A percentile compares a stretch with the other conserved stretches of the same genome.
These are phyloP conservation scores for Acanthopleura granulata DNA, from an alignment of 2,888 invertebrate species.

Conservation along the genomic window DNA sequence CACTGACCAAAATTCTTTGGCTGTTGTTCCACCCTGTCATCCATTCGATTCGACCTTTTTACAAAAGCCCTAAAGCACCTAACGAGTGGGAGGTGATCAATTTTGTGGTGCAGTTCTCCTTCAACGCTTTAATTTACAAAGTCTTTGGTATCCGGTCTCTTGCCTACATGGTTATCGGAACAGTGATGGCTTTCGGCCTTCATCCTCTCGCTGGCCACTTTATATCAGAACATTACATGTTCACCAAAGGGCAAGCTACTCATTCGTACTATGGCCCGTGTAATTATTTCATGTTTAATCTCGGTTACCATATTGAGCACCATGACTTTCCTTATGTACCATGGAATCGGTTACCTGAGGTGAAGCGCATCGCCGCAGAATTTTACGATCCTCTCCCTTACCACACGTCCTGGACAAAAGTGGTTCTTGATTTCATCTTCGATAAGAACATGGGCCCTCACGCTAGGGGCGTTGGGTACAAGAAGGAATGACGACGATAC, in stretches of 20 bases:
- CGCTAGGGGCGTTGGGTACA: slow-evolving; percentile 77
- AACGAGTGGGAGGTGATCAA: slow-evolving; percentile 64
- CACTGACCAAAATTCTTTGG: slow-evolving; percentile 67
- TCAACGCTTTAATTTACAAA: slow-evolving; percentile 53
- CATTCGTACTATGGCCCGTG: slow-evolving; percentile 69
- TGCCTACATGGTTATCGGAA: slow-evolving; percentile 60
- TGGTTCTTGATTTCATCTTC: slow-evolving; percentile 94
- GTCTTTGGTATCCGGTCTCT: slow-evolving; percentile 59
- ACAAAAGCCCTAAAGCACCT: slow-evolving; percentile 65
- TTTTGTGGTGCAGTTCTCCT: slow-evolving; percentile 49
- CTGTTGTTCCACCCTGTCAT: slow-evolving; percentile 64
- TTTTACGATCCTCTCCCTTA: slow-evolving; percentile 95
- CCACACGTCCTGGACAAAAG: slow-evolving; percentile 93
- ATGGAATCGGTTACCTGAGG: slow-evolving; percentile 61
- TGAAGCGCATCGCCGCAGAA: slow-evolving; percentile 80
- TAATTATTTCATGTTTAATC: slow-evolving; percentile 67
- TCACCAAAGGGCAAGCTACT: slow-evolving; percentile 64
- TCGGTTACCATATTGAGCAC: slow-evolving; percentile 69
- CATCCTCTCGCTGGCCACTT: slow-evolving; percentile 69
- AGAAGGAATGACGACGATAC: slow-evolving; percentile 28
- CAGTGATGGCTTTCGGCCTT: slow-evolving; percentile 63
- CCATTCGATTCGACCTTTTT: slow-evolving; percentile 65
- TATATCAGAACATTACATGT: slow-evolving; percentile 69
- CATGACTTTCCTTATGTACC: slow-evolving; percentile 70
- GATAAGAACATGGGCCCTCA: slow-evolving; percentile 97